Base-by-base conservation (phyloP, 2,888 invertebrate genomes). In the Steromphala cineraria region DNA sequence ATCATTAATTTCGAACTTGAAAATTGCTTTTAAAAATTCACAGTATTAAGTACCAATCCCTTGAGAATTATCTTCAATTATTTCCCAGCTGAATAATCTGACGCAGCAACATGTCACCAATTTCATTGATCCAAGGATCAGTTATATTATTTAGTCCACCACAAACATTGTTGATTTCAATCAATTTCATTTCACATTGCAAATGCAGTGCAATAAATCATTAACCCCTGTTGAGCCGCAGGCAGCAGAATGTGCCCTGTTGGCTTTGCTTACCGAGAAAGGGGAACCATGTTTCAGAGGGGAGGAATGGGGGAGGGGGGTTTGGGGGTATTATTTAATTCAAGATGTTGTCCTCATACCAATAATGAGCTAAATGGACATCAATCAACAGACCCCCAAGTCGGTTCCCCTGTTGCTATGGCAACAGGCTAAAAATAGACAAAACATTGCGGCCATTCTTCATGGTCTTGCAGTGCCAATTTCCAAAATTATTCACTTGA, bases 331-430 rank as follows among this genome's bases (percentile, higher is more conserved):
- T 46, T 71, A 71, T 71, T 71, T 71, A 71, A 71, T 71, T 71
- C 71, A 71, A 71, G 71, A 71, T 71, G 71, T 71, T 31, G 71
- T 36, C 71, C 71, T 36, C 13, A 17, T 71, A 21, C 31, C 36
- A 31, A 71, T 71, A 71, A 71, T 71, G 36, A 36, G 28, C 19
- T 31, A 71, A 71, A 31, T 71, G 71, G 71, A 71, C 71, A 71
- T 71, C 71, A 71, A 71, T 71, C 71, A 71, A 40, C 31, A 71
- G 71, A 8, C 71, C 62, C 71, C 71, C 71, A 31, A 71, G 71
- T 36, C 28, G 40, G 71, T 71, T 71, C 40, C 71, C 40, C 71
- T 71, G 71, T 71, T 71, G 40, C 71, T 36, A 10, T 71, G 71
- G 71, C 24, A 36, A 71, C 71, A 31, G 40, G 71, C 71, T 71